A percentile compares a stretch with the other conserved stretches of the same genome.
Conservation (phyloP, 37 sponge, comb jelly and placozoan species). For the Cladorhizidae sp. region DNA sequence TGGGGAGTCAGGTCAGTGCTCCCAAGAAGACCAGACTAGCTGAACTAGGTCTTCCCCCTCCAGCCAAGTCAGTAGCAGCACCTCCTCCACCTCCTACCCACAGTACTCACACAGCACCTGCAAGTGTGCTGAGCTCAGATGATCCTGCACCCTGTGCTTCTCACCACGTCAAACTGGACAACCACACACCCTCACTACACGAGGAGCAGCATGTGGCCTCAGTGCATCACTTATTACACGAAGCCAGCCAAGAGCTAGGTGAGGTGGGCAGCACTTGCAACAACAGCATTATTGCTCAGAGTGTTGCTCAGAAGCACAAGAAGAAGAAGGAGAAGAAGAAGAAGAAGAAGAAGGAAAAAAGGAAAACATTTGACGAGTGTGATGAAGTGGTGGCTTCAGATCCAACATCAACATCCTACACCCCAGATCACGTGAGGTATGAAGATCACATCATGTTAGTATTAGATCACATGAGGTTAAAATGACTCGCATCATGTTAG, state of each 20-base stretch:
- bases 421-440: constrained; percentile 24
- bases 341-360: constrained; percentile 23
- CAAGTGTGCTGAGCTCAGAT: no score
- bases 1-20: neutral
- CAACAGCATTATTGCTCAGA: neutral
- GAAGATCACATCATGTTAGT: neutral
- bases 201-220: neutral
- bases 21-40: neutral
- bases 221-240: neutral
- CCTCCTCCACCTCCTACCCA: neutral
- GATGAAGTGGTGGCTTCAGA: neutral
- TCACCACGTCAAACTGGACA: no score
- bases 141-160: no score
- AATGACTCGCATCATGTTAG: no score
- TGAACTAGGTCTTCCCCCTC: neutral
- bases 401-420: constrained; percentile 26
- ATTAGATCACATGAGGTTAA: no score
- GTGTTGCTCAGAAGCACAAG: neutral
- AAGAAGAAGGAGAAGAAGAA: neutral
- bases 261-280: neutral
- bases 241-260: neutral
- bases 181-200: no score
- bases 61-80: neutral
- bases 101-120: no score
- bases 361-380: constrained; percentile 35